A percentile compares a stretch with the other conserved stretches of the same genome.
Evolutionary conservation across 2,888 invertebrate genomes (phyloP).

Genomic region (Geotrupes spiniger): DNA sequence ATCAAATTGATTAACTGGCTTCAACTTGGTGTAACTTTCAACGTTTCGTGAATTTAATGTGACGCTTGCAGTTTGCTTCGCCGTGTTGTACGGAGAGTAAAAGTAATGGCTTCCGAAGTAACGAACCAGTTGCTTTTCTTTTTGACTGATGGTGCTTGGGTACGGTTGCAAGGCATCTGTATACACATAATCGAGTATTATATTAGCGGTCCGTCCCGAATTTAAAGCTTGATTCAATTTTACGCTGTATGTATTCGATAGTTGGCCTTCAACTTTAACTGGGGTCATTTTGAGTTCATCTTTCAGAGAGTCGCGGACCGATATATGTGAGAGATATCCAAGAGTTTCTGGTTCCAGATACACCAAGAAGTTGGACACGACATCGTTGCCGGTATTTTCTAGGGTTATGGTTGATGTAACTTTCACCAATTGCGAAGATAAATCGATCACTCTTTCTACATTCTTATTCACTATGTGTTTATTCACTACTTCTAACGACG

Average conservation of each 20-base stretch:
- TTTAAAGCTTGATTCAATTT: slow-evolving; percentile 60
- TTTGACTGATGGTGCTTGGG: slow-evolving; percentile 86
- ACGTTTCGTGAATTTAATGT: slow-evolving; percentile 74
- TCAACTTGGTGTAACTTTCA: slow-evolving; percentile 78
- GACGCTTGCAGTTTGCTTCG: slow-evolving; percentile 79
- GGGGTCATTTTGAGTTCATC: slow-evolving; percentile 53
- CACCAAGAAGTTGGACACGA: slow-evolving; percentile 68
- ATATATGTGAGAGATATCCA: slow-evolving; percentile 70
- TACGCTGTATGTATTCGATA: slow-evolving; percentile 36
- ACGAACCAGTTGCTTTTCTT: slow-evolving; percentile 90
- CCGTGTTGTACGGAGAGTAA: slow-evolving; percentile 78
- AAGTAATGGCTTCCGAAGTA: slow-evolving; percentile 82
- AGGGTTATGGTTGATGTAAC: slow-evolving; percentile 74
- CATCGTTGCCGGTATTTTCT: slow-evolving; percentile 76
- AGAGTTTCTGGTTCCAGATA: slow-evolving; percentile 64
- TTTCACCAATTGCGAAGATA: slow-evolving; percentile 87
- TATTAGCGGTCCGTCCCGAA: slow-evolving; percentile 56
- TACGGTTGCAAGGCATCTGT: slow-evolving; percentile 77
- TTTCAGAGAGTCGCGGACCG: slow-evolving; percentile 63
- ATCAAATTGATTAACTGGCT: slow-evolving; percentile 77
- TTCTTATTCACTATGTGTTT: slow-evolving; percentile 68
- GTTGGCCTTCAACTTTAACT: slow-evolving; percentile 49
- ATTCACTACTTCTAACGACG: slow-evolving; percentile 49
- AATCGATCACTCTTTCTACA: slow-evolving; percentile 82
- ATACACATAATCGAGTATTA: slow-evolving; percentile 71